Evolutionary conservation across 2,797 vertebrate genomes (phyloP).

Genomic region (Orestias chungarensis): DNA sequence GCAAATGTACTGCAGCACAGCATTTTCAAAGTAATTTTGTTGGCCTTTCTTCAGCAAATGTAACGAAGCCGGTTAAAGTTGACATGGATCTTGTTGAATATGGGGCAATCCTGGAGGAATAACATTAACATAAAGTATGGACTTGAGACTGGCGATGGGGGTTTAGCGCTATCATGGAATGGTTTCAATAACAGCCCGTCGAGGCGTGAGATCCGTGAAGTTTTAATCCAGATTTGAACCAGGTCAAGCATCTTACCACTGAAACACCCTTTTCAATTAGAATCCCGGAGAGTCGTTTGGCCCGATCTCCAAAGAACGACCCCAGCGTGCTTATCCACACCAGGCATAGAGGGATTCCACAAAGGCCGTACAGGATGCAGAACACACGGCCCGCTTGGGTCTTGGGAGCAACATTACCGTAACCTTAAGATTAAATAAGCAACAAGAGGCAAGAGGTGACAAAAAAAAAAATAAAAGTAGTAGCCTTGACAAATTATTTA

Average conservation of each 20-base stretch:
- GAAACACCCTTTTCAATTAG: slow-evolving; percentile 88
- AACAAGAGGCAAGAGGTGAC: not conserved
- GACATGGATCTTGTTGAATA: not conserved
- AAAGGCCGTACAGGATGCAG: slow-evolving; percentile 96
- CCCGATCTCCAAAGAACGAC: slow-evolving; percentile 93
- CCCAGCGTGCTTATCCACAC: slow-evolving; percentile 96
- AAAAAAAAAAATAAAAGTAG: too few species aligned
- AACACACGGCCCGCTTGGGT: slow-evolving; percentile 90
- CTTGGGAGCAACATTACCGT: slow-evolving; percentile 95
- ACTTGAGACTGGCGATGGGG: not conserved
- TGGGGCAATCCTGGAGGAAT: not conserved
- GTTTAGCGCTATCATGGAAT: not conserved
- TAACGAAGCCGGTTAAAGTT: not conserved
- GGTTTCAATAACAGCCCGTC: not conserved
- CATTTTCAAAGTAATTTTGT: not conserved
- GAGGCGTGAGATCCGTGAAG: not conserved
- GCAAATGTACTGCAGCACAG: not conserved
- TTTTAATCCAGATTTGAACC: not conserved
- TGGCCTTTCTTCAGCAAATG: not conserved
- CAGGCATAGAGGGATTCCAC: slow-evolving; percentile 94
- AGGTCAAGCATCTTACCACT: slow-evolving; percentile 82
- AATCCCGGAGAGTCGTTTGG: slow-evolving; percentile 91
- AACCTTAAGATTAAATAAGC: slow-evolving; percentile 75
- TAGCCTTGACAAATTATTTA: not conserved
- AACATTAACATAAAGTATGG: not conserved